Conservation (phyloP, 1,140 invertebrate genomes). For the Teleogryllus occipitalis region DNA sequence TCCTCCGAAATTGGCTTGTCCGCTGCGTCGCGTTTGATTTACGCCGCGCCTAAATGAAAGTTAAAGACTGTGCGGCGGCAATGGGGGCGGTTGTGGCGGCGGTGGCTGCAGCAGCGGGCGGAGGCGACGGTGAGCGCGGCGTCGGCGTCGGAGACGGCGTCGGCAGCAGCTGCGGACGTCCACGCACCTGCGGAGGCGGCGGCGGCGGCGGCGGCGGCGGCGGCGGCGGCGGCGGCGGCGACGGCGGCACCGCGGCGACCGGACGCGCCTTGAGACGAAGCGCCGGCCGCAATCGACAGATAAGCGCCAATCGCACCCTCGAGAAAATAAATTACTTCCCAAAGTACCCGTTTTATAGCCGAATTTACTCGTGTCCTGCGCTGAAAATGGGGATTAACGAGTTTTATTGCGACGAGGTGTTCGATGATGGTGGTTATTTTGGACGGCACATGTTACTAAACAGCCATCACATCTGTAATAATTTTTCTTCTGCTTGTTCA, state of each 20-base stretch:
- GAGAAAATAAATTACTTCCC: background rate
- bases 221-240: no score
- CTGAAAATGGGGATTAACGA: background rate
- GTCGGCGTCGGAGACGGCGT: no score
- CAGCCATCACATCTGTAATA: no score
- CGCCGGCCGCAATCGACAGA: background rate
- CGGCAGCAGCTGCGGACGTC: background rate
- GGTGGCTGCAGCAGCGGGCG: no score
- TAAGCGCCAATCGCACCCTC: background rate
- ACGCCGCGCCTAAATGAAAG: background rate
- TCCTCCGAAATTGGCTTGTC: background rate
- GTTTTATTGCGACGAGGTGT: background rate
- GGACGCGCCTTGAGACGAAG: no score
- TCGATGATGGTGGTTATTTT: no score
- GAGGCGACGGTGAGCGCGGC: no score
- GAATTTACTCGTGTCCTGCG: background rate
- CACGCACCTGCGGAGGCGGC: background rate
- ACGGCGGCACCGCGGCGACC: no score
- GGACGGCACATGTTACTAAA: no score
- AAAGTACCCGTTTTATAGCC: background rate
- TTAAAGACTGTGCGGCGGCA: background rate
- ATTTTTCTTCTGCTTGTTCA: no score
- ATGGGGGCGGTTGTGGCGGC: no score
- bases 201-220: no score
- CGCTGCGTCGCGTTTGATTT: background rate